Conservation (phyloP, 2,888 invertebrate genomes). For the Encarsia formosa region DNA sequence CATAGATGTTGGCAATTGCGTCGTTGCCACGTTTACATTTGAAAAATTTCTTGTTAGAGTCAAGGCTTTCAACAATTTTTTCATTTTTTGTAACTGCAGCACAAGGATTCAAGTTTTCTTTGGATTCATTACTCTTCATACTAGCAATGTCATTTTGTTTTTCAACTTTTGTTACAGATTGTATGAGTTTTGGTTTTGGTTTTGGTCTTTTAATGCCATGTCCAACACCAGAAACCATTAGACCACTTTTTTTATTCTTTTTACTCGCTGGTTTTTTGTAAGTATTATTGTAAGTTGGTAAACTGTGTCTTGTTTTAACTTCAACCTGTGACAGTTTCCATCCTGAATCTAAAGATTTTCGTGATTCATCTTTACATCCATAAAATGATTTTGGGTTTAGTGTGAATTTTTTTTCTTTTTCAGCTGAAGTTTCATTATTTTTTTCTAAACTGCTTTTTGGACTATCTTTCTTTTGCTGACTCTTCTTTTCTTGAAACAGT, state of each 20-base stretch:
- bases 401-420: constrained; percentile 28
- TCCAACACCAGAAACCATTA: constrained; percentile 64
- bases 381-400: constrained; percentile 43
- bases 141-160: constrained; percentile 1
- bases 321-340: constrained; percentile 15
- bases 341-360: constrained; percentile 9
- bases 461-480: not conserved
- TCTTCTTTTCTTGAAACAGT: constrained; percentile 38
- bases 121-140: not conserved
- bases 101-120: constrained; percentile 23
- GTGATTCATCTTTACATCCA: constrained; percentile 27
- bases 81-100: constrained; percentile 8
- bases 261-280: constrained; percentile 40
- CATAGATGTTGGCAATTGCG: constrained; percentile 47
- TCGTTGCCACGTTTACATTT: constrained; percentile 43
- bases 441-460: not conserved
- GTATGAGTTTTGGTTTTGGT: constrained; percentile 38
- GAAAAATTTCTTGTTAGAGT: constrained; percentile 50
- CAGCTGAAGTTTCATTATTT: constrained; percentile 9
- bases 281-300: constrained; percentile 8
- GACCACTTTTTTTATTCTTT: constrained; percentile 53
- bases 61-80: constrained; percentile 21
- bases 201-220: constrained; percentile 64
- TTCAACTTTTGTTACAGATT: constrained; percentile 1
- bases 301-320: constrained; percentile 26